Base-by-base conservation (phyloP, 2,888 invertebrate species). In the Eretmocerus hayati region DNA sequence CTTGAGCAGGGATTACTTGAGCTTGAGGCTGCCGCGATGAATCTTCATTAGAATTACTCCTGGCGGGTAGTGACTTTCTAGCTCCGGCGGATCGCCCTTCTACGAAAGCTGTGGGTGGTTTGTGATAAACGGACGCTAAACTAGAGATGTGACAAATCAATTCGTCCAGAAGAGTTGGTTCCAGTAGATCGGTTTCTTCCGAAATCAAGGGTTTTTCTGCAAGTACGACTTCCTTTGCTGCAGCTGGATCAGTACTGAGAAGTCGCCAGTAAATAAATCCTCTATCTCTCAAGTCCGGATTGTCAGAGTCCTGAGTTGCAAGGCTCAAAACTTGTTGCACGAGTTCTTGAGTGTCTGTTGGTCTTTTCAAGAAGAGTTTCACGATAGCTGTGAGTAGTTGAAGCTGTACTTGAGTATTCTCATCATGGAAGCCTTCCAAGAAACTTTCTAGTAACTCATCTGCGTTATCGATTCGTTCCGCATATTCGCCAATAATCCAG, bases 191-290 rank as follows among this genome's bases (percentile, higher is more conserved):
- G 0, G 97, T 99, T 76, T 99, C 99, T 72, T 99, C 99, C 0
- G 95, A 95, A 68, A 99, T 99, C 46, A 99, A 79, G 1, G 99
- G 99, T 67, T 99, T 99, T 72, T 99, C 99, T 0, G 99, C 97
- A 39, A 99, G 75, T 1, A 99, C 97, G 30, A 99, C 97, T 72
- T 99, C 96, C 70, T 99, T 99, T 19, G 99, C 99, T 1, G 99
- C 99, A 5, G 94, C 96, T 0, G 99, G 99, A 76, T 99, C 99
- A 1, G 99, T 99, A 31, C 96, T 97, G 26, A 99, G 77, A 45
- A 99, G 79, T 38, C 99, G 84, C 99, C 99, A 99, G 75, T 99
- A 99, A 66, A 99, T 99, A 74, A 97, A 99, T 39, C 99, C 99
- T 55, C 99, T 87, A 72, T 99, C 99, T 52, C 99, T 79, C 33